Evolutionary conservation across 2,797 vertebrate genomes (phyloP).

Genomic region (Salarias fasciatus): DNA sequence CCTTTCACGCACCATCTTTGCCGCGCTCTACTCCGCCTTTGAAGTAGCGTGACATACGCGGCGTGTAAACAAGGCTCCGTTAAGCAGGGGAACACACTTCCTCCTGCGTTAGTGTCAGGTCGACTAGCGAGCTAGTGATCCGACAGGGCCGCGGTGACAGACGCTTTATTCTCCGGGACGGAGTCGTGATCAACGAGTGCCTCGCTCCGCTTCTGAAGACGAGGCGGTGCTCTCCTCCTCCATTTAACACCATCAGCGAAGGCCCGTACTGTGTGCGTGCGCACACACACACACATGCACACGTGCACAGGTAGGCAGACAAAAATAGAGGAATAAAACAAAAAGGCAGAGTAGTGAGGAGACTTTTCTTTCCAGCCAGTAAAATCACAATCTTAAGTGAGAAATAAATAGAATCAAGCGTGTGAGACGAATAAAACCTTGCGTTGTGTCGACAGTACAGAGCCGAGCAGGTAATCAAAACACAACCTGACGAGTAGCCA

Average conservation of each 20-base stretch:
- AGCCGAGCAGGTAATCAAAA: neutral
- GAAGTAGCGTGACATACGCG: slow-evolving; percentile 73
- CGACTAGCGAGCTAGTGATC: slow-evolving; percentile 55
- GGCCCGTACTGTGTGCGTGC: slow-evolving; percentile 13
- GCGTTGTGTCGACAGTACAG: slow-evolving; percentile 1
- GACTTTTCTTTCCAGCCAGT: slow-evolving; percentile 33
- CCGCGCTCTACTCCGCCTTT: slow-evolving; percentile 67
- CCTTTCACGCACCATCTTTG: slow-evolving; percentile 62
- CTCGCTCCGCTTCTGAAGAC: slow-evolving; percentile 25
- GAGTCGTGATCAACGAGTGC: slow-evolving; percentile 46
- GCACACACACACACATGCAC: too few species aligned
- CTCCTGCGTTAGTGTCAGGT: slow-evolving; percentile 75
- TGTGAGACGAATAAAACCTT: neutral
- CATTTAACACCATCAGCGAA: slow-evolving; percentile 44
- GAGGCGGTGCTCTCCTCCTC: slow-evolving; percentile 34
- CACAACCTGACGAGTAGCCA: neutral
- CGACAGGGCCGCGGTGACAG: slow-evolving; percentile 56
- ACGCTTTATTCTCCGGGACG: slow-evolving; percentile 54
- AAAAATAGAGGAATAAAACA: slow-evolving; percentile 33
- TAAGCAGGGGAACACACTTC: slow-evolving; percentile 79
- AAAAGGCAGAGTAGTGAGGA: slow-evolving; percentile 7
- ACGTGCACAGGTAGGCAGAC: slow-evolving; percentile 28
- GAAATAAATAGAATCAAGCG: slow-evolving; percentile 31
- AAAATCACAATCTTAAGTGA: slow-evolving; percentile 14
- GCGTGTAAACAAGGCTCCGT: slow-evolving; percentile 82